Percentiles rank a stretch among this genome's conserved stretches.
These are phyloP conservation scores for Himalopsyche kuldschensis DNA, from an alignment of 2,888 invertebrate species.

Conservation along the genomic window DNA sequence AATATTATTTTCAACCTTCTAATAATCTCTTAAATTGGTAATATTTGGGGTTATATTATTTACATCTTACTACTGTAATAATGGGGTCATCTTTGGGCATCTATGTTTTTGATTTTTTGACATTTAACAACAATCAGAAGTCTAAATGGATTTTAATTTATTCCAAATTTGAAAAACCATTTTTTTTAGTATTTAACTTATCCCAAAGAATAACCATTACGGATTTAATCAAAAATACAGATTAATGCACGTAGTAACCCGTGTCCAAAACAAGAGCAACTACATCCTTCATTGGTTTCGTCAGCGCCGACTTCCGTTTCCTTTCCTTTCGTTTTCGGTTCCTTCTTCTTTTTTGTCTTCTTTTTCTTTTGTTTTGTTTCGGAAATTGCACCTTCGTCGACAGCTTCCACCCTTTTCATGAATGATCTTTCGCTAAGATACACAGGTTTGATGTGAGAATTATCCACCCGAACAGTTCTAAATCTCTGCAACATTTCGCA, in stretches of 20 bases:
- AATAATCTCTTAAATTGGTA: not conserved
- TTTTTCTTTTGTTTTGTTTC: slow-evolving; percentile 27
- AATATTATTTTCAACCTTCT: not conserved
- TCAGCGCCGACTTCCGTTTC: slow-evolving; percentile 42
- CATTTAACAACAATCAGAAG: no score
- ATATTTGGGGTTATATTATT: not conserved
- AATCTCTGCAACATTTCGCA: slow-evolving; percentile 53
- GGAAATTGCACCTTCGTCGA: slow-evolving; percentile 47
- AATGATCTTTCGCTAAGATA: slow-evolving; percentile 53
- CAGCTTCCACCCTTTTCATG: slow-evolving; percentile 49
- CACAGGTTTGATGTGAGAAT: slow-evolving; percentile 54
- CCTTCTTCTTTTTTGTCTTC: slow-evolving; percentile 41
- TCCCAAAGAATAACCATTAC: not conserved
- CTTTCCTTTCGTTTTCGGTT: slow-evolving; percentile 33
- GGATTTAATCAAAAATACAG: slow-evolving; percentile 58
- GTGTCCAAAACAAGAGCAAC: slow-evolving; percentile 56
- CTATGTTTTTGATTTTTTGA: no score
- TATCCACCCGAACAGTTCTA: slow-evolving; percentile 52
- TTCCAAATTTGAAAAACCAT: no score
- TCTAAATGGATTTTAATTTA: no score
- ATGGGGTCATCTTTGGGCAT: no score
- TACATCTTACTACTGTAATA: not conserved
- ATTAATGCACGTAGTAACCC: slow-evolving; percentile 57
- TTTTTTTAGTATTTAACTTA: not conserved
- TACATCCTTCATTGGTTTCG: slow-evolving; percentile 50